phyloP scores from a whole-genome alignment of 2,888 invertebrate genomes.

The Odontocerum albicorne region DNA sequence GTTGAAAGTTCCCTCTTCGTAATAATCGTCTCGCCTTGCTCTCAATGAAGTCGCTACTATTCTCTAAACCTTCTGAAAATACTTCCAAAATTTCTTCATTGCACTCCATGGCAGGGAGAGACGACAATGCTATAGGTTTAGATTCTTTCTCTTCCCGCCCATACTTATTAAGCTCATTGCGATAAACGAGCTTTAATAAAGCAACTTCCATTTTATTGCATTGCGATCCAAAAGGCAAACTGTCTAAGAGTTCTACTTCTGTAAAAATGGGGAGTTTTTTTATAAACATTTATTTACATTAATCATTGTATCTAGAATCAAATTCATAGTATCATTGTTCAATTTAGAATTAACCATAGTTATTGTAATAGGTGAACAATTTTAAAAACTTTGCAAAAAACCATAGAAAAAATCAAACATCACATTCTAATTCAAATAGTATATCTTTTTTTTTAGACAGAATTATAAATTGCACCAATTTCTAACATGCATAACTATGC shows the following conservation, averaged over 20 bases:
- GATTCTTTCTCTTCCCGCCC: constrained; percentile 47
- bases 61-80: constrained; percentile 31
- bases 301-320: too few species aligned
- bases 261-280: too few species aligned
- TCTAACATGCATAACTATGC: too few species aligned
- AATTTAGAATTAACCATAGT: too few species aligned
- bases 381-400: too few species aligned
- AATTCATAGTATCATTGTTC: too few species aligned
- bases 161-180: constrained; percentile 85
- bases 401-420: too few species aligned
- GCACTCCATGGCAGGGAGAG: constrained; percentile 4
- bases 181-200: constrained; percentile 74
- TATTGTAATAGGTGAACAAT: too few species aligned
- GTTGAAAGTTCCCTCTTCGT: constrained; percentile 31
- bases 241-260: constrained; percentile 72
- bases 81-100: constrained; percentile 16
- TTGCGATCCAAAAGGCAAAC: constrained; percentile 65
- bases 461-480: too few species aligned
- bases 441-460: too few species aligned
- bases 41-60: constrained; percentile 44
- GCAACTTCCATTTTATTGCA: constrained; percentile 65
- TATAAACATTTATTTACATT: too few species aligned
- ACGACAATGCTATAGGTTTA: constrained; percentile 19
- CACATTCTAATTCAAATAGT: too few species aligned
- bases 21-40: constrained; percentile 36